phyloP scores from a whole-genome alignment of 30 jellyfish, hydroid and myxozoan species.

The Clytia hemisphaerica region DNA sequence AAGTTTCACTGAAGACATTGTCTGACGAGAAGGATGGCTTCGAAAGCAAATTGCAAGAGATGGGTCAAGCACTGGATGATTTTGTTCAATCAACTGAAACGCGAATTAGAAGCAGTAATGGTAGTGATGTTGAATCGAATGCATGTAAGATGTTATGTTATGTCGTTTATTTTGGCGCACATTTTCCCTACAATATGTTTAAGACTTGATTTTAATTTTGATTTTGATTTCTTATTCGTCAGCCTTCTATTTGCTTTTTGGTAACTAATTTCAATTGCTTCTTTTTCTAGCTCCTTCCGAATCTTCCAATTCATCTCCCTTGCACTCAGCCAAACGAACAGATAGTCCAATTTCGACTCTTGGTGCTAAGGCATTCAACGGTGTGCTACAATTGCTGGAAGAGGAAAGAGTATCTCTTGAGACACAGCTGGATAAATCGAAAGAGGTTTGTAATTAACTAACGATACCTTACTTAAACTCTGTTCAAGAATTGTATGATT shows the following conservation, averaged over 20 bases:
- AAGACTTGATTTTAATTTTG: too few relatives aligned
- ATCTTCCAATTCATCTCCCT: too few relatives aligned
- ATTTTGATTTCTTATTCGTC: too few relatives aligned
- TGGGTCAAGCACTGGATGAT: conserved; percentile 73
- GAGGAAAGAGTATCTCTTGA: conserved; percentile 2
- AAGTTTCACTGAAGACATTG: neutral
- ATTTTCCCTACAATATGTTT: too few relatives aligned
- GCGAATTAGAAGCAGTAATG: conserved; percentile 42
- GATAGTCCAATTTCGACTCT: neutral
- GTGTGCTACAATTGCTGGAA: neutral
- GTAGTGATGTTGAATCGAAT: conserved; percentile 41
- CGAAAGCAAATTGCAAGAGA: conserved; percentile 20
- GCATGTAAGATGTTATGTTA: too few relatives aligned
- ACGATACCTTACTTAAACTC: too few relatives aligned
- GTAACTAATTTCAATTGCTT: too few relatives aligned
- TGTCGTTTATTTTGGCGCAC: too few relatives aligned
- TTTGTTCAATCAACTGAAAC: conserved; percentile 74
- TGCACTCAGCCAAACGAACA: neutral
- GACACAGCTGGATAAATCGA: neutral
- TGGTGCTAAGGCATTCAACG: conserved; percentile 1
- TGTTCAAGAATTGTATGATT: too few relatives aligned
- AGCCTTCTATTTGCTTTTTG: too few relatives aligned
- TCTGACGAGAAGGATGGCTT: neutral
- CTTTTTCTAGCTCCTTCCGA: too few relatives aligned
- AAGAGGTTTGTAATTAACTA: neutral